phyloP scores from a whole-genome alignment of 2,888 invertebrate species.

The Agriopis leucophaearia region DNA sequence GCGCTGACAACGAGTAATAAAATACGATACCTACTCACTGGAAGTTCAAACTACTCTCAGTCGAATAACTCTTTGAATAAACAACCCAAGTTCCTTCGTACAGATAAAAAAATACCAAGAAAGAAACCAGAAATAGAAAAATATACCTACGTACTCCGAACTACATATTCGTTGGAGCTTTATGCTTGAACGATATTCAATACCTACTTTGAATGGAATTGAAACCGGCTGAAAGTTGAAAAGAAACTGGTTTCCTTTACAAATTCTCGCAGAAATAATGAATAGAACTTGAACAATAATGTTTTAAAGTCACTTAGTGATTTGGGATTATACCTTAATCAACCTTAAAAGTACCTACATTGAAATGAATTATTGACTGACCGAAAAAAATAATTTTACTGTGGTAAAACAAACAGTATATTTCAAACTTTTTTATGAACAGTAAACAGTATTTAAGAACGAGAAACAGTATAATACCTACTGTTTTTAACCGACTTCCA shows the following conservation, averaged over 20 bases:
- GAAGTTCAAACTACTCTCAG: too few species aligned
- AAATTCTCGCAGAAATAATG: conserved; percentile 11
- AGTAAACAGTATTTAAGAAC: too few species aligned
- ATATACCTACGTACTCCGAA: not conserved
- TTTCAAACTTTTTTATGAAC: too few species aligned
- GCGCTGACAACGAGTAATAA: too few species aligned
- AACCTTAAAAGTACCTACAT: not conserved
- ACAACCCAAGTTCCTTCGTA: too few species aligned
- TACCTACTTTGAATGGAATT: conserved; percentile 16
- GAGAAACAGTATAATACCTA: too few species aligned
- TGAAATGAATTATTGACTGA: too few species aligned
- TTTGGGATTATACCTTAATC: not conserved
- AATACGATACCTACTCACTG: too few species aligned
- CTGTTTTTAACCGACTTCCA: too few species aligned
- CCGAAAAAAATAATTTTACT: too few species aligned
- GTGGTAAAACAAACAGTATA: too few species aligned
- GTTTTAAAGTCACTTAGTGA: not conserved
- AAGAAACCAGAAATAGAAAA: not conserved
- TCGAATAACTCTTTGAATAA: too few species aligned
- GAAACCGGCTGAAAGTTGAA: conserved; percentile 18
- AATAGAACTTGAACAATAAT: conserved; percentile 6
- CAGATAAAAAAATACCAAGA: not conserved
- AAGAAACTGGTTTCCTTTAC: conserved; percentile 27
- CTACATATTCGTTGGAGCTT: conserved; percentile 16
- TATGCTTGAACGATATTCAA: conserved; percentile 25